Evolutionary conservation across 1,140 invertebrate genomes (phyloP), one percentile per base, ranked within the genome.

Genomic region (Hylaeus volcanicus): DNA sequence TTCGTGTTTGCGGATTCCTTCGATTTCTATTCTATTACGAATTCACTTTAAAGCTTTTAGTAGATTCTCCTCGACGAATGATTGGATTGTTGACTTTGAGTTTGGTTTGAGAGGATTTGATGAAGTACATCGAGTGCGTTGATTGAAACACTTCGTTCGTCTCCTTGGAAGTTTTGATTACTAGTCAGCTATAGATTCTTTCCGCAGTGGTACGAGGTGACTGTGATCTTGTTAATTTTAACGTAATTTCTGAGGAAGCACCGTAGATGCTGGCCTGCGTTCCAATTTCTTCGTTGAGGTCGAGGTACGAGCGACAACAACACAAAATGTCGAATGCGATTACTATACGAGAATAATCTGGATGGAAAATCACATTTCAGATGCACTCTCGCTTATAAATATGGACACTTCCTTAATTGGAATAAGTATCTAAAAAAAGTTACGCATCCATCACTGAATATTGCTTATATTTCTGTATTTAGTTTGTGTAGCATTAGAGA

Each of bases 161-260:
- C 1, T 26, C 43, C 53, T 14, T 0, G 11, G 5, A 15, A 72
- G 26, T 26, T 55, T 11, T 26, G 60, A 56, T 55, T 56, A 48
- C 1, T 1, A 4, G 37, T 12, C 11, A 26, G 12, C 5, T 5
- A 14, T 55, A 14, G 77, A 61, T 60, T 64, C 5, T 41, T 65
- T 0, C 14, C 5, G 4, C 6, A 8, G 37, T 26, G 48, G 0
- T 6, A 5, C 15, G 48, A 45, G 6, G 9, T 43, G 51, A 4
- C 12, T n/a, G 53, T 68, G 63, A 80, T 80, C 63, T 37, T 61
- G 72, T 80, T 80, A 75, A 80, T 75, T 66, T 80, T 80, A 80
- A 80, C 78, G 64, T 68, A 48, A 74, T 75, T 75, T 74, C 64
- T 43, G 55, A 3, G 37, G 78, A 80, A 80, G 78, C 78, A 80